These are phyloP conservation scores for Perca schrenkii DNA, from an alignment of 2,113 vertebrate genomes.

Conservation along the genomic window DNA sequence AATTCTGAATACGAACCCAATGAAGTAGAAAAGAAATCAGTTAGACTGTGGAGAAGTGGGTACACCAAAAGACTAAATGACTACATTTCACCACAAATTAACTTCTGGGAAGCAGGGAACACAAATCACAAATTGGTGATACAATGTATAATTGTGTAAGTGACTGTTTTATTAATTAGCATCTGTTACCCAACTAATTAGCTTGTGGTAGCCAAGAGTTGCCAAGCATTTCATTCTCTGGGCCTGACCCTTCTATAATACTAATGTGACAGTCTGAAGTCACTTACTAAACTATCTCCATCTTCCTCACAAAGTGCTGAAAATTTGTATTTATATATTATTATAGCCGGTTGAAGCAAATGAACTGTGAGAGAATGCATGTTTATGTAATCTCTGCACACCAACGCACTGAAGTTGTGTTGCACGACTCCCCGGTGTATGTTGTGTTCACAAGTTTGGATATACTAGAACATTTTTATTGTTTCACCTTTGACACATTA, in stretches of 20 bases:
- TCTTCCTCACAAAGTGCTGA: constrained; percentile 8
- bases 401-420: constrained; percentile 55
- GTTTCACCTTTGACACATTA: neutral
- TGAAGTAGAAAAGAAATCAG: constrained; percentile 43
- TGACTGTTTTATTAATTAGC: constrained; percentile 41
- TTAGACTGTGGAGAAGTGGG: constrained; percentile 30
- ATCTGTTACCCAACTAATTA: constrained; percentile 48
- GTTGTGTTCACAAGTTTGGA: neutral
- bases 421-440: constrained; percentile 45
- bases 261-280: constrained; percentile 47
- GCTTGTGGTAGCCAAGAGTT: constrained; percentile 1
- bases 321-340: constrained; percentile 44
- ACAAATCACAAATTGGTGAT: constrained; percentile 31
- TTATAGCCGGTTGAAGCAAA: constrained; percentile 42
- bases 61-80: constrained; percentile 30
- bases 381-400: constrained; percentile 62
- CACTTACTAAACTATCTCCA: constrained; percentile 19
- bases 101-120: constrained; percentile 30
- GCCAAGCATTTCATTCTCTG: neutral
- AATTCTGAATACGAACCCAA: constrained; percentile 47
- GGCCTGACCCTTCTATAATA: constrained; percentile 44
- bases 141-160: constrained; percentile 9
- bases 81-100: constrained; percentile 42
- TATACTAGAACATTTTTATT: neutral
- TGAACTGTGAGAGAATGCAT: constrained; percentile 43